Evolutionary conservation across 2,797 vertebrate species (phyloP), one percentile per base, ranked within the genome.

Genomic region (Remorina albescens): DNA sequence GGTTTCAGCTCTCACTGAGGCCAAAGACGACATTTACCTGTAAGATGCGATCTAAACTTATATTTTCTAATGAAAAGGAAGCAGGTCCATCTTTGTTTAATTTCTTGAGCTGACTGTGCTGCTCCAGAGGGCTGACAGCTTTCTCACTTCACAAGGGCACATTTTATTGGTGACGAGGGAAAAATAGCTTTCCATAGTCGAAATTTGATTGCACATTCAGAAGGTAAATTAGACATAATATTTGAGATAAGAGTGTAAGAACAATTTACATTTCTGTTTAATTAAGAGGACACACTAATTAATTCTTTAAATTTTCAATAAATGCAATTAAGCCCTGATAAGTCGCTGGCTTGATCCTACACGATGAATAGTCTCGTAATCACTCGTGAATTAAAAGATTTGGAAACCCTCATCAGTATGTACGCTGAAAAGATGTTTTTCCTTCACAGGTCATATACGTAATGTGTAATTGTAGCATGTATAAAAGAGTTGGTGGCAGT

Each of bases 61-160:
- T 80, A 68, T 88, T 84, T 30, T 88, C 84, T 91, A 91, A 92
- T 88, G 79, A 89, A 80, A 85, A 84, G 71, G 68, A 81, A 90
- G 82, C 66, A 76, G 84, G 70, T 57, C 56, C 85, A 71, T 90
- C 84, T 89, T 90, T 84, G 86, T 89, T 88, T 89, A 73, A 84
- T 91, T 92, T 89, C 86, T 77, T 41, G 59, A 78, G 82, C 72
- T 76, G 66, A 53, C 89, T 79, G 88, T 55, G 89, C 91, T 93
- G 88, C 90, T 92, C 93, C 85, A 77, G 90, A 91, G 76, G 88
- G 82, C 85, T 89, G 87, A 91, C 89, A 85, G 89, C 88, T 88
- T 87, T 92, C 93, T 92, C 91, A 85, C 90, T 93, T 91, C 86
- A 72, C 78, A 95, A 91, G 56, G 64, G 94, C 90, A 88, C 74